Evolutionary conservation across 1,140 invertebrate species (phyloP).

Genomic region (Lucilia cuprina): DNA sequence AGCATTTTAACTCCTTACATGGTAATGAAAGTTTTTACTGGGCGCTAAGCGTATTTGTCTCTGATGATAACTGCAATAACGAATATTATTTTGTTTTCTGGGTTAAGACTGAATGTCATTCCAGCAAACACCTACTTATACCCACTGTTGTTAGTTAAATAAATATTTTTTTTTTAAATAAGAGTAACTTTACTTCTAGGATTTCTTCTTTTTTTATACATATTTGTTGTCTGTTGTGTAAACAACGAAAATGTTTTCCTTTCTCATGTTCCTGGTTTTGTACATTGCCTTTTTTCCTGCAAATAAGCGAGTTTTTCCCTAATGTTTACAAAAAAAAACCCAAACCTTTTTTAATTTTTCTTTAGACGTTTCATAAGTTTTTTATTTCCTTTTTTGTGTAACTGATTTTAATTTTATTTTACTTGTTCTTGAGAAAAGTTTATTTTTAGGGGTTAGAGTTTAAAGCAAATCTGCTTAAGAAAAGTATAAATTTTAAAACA

Average conservation of each 20-base stretch:
- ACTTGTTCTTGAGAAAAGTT: too few species aligned
- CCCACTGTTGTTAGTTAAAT: not conserved
- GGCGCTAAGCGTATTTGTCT: too few species aligned
- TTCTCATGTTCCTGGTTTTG: not conserved
- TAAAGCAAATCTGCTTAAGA: not conserved
- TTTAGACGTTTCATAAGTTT: not conserved
- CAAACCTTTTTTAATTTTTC: not conserved
- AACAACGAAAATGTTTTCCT: not conserved
- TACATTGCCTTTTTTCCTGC: not conserved
- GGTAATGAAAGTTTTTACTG: too few species aligned
- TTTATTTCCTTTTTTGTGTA: not conserved
- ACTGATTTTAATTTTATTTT: not conserved
- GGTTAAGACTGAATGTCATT: not conserved
- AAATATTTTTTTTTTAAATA: not conserved
- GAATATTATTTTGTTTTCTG: too few species aligned
- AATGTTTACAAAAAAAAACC: not conserved
- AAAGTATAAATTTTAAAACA: not conserved
- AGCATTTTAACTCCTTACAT: too few species aligned
- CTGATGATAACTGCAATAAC: too few species aligned
- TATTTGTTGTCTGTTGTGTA: slow-evolving; percentile 2
- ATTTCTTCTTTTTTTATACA: not conserved
- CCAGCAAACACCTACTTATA: not conserved
- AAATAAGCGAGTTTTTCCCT: not conserved
- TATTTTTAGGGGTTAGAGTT: not conserved
- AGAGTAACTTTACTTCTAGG: not conserved